phyloP scores from a whole-genome alignment of 2,888 invertebrate genomes.

The Hypomecis punctinalis region DNA sequence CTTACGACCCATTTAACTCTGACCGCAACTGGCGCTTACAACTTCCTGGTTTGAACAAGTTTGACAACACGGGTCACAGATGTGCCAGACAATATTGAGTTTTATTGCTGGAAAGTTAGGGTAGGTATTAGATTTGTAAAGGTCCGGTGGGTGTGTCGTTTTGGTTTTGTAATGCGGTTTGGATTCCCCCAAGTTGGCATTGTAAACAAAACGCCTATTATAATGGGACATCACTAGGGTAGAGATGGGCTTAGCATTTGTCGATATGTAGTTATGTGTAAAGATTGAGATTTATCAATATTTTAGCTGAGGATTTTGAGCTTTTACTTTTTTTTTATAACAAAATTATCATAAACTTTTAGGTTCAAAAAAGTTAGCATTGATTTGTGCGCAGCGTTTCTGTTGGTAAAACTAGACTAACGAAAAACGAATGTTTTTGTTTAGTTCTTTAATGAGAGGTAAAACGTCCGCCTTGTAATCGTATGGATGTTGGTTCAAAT shows the following conservation, averaged over 20 bases:
- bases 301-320: not conserved
- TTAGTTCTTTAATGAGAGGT: too few species aligned
- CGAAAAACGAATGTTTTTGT: too few species aligned
- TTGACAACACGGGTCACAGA: slow-evolving; percentile 5
- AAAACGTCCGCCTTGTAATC: too few species aligned
- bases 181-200: slow-evolving; percentile 77
- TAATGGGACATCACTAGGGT: slow-evolving; percentile 68
- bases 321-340: not conserved
- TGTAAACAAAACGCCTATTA: slow-evolving; percentile 84
- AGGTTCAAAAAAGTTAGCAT: too few species aligned
- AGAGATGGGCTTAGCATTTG: slow-evolving; percentile 55
- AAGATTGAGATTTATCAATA: not conserved
- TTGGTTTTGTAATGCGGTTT: slow-evolving; percentile 39
- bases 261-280: slow-evolving; percentile 49
- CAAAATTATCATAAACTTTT: too few species aligned
- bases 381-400: too few species aligned
- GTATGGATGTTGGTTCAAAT: too few species aligned
- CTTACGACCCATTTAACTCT: slow-evolving; percentile 41
- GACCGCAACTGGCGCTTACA: slow-evolving; percentile 41
- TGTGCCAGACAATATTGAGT: slow-evolving; percentile 32
- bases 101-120: slow-evolving; percentile 44
- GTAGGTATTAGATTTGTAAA: slow-evolving; percentile 49
- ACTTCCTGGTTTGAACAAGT: slow-evolving; percentile 23
- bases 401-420: too few species aligned
- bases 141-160: slow-evolving; percentile 47